phyloP scores from a whole-genome alignment of 2,888 invertebrate genomes.

The Hirudinaria manillensis region DNA sequence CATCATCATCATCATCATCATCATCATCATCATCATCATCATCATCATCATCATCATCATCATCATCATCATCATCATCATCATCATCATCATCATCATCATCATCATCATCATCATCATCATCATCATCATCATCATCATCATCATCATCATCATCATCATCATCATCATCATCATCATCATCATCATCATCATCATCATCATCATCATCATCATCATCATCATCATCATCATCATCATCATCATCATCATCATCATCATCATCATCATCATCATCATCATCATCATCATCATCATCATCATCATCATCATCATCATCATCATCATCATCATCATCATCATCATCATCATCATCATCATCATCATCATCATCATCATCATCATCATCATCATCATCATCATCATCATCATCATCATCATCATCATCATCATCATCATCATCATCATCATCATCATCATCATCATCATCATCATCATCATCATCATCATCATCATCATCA shows the following conservation, averaged over 20 bases:
- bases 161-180: constrained; percentile 28
- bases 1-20: constrained; percentile 21
- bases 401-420: constrained; percentile 31
- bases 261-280: constrained; percentile 28
- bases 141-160: constrained; percentile 31
- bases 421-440: constrained; percentile 31
- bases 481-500: constrained; percentile 32
- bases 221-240: constrained; percentile 28
- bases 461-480: constrained; percentile 31
- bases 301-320: constrained; percentile 31
- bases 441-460: constrained; percentile 32
- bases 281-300: constrained; percentile 31
- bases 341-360: constrained; percentile 30
- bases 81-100: constrained; percentile 25
- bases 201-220: constrained; percentile 28
- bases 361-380: constrained; percentile 31
- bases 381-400: constrained; percentile 28
- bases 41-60: constrained; percentile 19
- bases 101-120: constrained; percentile 32
- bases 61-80: constrained; percentile 27
- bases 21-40: constrained; percentile 27
- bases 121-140: constrained; percentile 32
- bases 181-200: constrained; percentile 30
- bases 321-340: constrained; percentile 31
- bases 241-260: constrained; percentile 24